A percentile compares a stretch with the other conserved stretches of the same genome.
These are phyloP conservation scores for Physella acuta DNA, from an alignment of 1,140 invertebrate genomes.

Conservation along the genomic window DNA sequence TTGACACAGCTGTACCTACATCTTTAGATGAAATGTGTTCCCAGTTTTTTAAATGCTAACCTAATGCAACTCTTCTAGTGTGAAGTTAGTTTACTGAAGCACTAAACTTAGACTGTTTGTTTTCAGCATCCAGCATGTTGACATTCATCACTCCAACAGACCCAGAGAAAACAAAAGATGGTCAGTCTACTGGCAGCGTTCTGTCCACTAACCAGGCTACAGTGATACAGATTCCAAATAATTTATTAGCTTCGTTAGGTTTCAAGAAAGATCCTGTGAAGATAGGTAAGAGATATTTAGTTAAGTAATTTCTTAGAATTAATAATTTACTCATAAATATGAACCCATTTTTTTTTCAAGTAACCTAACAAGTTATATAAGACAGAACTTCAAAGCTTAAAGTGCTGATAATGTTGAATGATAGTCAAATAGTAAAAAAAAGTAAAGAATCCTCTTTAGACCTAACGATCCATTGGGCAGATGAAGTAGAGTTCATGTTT, in stretches of 20 bases:
- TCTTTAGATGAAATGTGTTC: too few species aligned
- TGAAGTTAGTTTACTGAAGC: background rate
- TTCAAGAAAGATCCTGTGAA: slow-evolving; percentile 53
- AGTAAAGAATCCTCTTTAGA: too few species aligned
- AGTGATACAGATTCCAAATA: slow-evolving; percentile 54
- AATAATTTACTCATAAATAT: too few species aligned
- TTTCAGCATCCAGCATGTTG: slow-evolving; percentile 1
- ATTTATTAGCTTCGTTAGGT: slow-evolving; percentile 44
- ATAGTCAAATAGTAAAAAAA: background rate
- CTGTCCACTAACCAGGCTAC: slow-evolving; percentile 34
- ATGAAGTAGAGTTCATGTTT: too few species aligned
- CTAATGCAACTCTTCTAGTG: too few species aligned
- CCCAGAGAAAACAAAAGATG: slow-evolving; percentile 11
- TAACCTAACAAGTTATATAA: too few species aligned
- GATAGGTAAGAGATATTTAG: slow-evolving; percentile 41
- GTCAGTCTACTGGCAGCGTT: background rate
- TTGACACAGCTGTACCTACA: too few species aligned
- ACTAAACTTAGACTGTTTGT: background rate
- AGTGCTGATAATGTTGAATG: background rate
- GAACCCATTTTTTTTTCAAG: too few species aligned
- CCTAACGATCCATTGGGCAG: too few species aligned
- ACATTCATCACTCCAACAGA: slow-evolving; percentile 13
- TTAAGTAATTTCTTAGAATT: too few species aligned
- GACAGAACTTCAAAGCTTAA: too few species aligned
- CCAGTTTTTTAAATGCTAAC: too few species aligned